Evolutionary conservation across 1,140 invertebrate genomes (phyloP).

Genomic region (Halesus radiatus): DNA sequence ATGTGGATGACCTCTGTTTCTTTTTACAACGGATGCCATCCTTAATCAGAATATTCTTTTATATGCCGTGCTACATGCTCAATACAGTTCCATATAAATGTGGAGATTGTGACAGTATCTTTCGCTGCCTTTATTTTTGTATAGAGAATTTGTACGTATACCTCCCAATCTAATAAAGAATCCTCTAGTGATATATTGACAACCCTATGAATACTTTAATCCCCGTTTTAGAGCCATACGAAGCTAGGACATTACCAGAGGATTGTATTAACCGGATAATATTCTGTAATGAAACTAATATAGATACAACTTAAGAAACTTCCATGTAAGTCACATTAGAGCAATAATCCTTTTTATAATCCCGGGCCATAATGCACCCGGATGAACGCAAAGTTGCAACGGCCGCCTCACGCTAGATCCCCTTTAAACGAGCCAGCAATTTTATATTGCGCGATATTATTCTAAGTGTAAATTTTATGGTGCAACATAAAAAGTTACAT

Average conservation of each 20-base stretch:
- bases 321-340: slow-evolving; percentile 5
- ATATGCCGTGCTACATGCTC: no score
- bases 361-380: slow-evolving; percentile 31
- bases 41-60: no score
- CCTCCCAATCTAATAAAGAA: no score
- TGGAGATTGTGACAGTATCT: no score
- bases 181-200: no score
- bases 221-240: no score
- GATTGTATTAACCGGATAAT: neutral
- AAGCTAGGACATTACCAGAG: neutral
- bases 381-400: slow-evolving; percentile 7
- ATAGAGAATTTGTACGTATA: no score
- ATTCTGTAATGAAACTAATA: slow-evolving; percentile 16
- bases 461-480: slow-evolving; percentile 58
- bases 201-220: no score
- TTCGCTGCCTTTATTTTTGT: no score
- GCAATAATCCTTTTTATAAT: slow-evolving; percentile 39
- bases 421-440: slow-evolving; percentile 50
- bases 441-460: slow-evolving; percentile 58
- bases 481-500: slow-evolving; percentile 58
- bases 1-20: no score
- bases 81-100: no score
- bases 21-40: no score
- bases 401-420: neutral
- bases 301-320: neutral